Evolutionary conservation across 1,140 invertebrate species (phyloP), one percentile per base, ranked within the genome.

Genomic region (Heliconius himera): DNA sequence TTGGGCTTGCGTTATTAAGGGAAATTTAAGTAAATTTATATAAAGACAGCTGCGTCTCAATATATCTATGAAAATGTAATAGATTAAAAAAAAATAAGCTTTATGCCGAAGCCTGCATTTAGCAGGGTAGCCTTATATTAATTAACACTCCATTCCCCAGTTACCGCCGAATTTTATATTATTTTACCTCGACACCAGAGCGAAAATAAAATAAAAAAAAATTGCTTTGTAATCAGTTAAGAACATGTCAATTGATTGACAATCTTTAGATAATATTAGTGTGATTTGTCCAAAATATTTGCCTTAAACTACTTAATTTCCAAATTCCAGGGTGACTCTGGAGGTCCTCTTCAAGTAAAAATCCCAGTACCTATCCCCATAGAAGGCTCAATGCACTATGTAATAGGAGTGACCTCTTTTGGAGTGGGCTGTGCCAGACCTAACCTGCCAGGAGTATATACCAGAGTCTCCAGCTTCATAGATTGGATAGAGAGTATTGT

Each of bases 391-490:
- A 66, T 86, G 66, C 78, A 82, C 8, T 84, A 79, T 26, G 26
- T 85, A 2, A 56, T 87, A 13, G 97, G 97, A 5, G 95, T 98
- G 0, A 96, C 97, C 1, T 97, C 97, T 16, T 97, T 96, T 82
- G 97, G 97, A 0, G 96, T 95, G 73, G 94, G 95, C 60, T 98
- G 97, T 86, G 97, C 96, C 13, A 95, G 96, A 85, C 92, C 95
- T 8, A 96, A 96, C 29, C 96, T 95, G 79, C 97, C 98, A 0
- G 97, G 97, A 0, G 96, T 98, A 20, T 98, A 98, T 89, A 96
- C 97, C 0, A 95, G 96, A 79, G 96, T 98, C 0, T 95, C 96
- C 4, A 88, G 94, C 20, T 97, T 96, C 84, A 66, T 97, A 3
- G 95, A 96, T 79, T 97, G 97, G 95, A 96, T 97, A 78, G 83